Percentiles rank a stretch among this genome's conserved stretches.
Conservation (phyloP, 2,113 vertebrate genomes). For the Malurus cyaneus region DNA sequence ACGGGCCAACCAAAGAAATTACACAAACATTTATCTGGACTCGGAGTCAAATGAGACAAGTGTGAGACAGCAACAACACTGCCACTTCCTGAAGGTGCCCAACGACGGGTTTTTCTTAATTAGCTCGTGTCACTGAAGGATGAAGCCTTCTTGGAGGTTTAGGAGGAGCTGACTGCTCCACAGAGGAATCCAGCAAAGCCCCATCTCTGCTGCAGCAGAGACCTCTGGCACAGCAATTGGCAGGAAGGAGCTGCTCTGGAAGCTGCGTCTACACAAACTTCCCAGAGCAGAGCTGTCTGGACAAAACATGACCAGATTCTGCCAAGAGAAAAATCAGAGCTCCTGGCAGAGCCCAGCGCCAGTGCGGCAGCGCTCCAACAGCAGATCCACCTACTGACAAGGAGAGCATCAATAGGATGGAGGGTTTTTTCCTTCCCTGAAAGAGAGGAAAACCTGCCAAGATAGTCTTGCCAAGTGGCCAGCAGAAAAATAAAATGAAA, state of each 20-base stretch:
- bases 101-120: not conserved
- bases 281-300: constrained; percentile 52
- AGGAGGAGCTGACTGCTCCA: not conserved
- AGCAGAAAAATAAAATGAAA: not conserved
- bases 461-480: not conserved
- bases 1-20: not conserved
- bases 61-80: not conserved
- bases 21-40: not conserved
- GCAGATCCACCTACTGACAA: not conserved
- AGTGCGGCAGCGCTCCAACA: not conserved
- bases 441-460: not conserved
- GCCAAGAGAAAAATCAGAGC: constrained; percentile 26
- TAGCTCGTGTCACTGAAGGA: not conserved
- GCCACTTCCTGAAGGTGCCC: not conserved
- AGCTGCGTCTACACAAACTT: constrained; percentile 37
- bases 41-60: not conserved
- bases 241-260: constrained; percentile 46
- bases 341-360: not conserved
- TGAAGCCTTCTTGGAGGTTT: not conserved
- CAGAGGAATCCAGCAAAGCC: not conserved
- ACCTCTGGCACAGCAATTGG: constrained; percentile 40
- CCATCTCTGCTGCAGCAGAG: not conserved
- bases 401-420: not conserved
- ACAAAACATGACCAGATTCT: constrained; percentile 26
- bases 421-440: not conserved